Base-by-base conservation (phyloP, 2,888 invertebrate genomes). In the Drosophila sordidapex region DNA sequence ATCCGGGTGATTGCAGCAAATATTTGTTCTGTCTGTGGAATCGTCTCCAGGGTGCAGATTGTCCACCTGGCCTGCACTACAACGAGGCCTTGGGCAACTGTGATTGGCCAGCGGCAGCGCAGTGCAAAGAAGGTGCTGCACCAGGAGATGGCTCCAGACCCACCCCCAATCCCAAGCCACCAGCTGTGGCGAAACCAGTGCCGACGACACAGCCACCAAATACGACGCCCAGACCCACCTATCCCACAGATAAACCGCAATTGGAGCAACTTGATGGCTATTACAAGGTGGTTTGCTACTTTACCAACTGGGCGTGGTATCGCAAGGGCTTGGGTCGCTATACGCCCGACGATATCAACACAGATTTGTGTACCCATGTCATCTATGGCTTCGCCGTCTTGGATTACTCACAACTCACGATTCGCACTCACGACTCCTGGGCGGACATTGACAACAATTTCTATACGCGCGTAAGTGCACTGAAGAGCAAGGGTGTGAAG, bases 271-370 rank as follows among this genome's bases (percentile, higher is more conserved):
- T 95, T 72, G 93, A 94, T 91, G 97, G 96, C 25, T 94, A 95
- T 70, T 97, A 95, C 91, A 97, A 97, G 92, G 94, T 98, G 0
- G 96, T 98, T 0, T 98, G 98, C 90, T 98, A 98, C 93, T 98
- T 97, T 92, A 98, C 98, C 0, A 98, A 98, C 91, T 98, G 98
- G 98, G 97, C 98, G 0, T 98, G 98, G 97, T 98, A 97, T 90
- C 94, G 97, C 33, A 95, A 95, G 83, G 97, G 97, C 0, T 91
- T 95, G 40, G 98, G 97, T 49, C 97, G 97, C 90, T 98, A 96
- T 87, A 94, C 96, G 1, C 98, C 98, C 0, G 97, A 97, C 89
- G 95, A 98, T 88, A 97, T 98, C 58, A 96, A 98, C 88, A 95
- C 97, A 2, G 95, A 96, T 70, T 94, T 98, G 0, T 99, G 98